These are phyloP conservation scores for Clarias platycephalus DNA, from an alignment of 2,797 vertebrate species.

Conservation along the genomic window DNA sequence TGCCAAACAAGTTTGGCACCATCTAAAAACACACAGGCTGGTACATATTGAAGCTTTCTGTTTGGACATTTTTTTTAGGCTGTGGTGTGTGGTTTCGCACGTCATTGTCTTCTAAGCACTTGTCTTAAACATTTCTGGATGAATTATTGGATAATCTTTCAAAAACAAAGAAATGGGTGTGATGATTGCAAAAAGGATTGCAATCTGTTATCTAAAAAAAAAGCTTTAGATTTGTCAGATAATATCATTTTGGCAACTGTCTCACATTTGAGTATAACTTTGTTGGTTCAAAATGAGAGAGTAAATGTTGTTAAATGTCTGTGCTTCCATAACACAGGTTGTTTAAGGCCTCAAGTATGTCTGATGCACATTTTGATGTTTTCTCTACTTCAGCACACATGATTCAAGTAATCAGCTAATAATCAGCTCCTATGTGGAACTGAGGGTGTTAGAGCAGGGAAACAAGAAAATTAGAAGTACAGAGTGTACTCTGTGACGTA, in stretches of 20 bases:
- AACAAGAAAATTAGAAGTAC: not conserved
- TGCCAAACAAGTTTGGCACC: conserved; percentile 8
- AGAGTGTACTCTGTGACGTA: not conserved
- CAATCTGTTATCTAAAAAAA: not conserved
- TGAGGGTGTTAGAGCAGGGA: not conserved
- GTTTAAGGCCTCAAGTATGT: too few species aligned
- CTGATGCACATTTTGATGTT: not conserved
- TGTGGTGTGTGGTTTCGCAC: not conserved
- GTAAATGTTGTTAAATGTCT: not conserved
- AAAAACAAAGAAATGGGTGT: not conserved
- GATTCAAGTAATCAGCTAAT: not conserved
- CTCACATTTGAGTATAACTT: not conserved
- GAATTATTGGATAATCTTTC: not conserved
- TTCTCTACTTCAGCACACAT: not conserved
- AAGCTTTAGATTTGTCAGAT: not conserved
- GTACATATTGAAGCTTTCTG: not conserved
- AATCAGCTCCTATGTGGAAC: not conserved
- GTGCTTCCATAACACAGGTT: not conserved
- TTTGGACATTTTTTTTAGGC: not conserved
- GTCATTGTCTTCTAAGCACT: not conserved
- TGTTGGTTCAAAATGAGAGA: not conserved
- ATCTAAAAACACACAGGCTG: not conserved
- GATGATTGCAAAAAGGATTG: not conserved
- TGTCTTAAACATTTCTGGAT: not conserved
- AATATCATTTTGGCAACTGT: not conserved